These are phyloP conservation scores for Prolemur simus DNA, from an alignment of 2,113 vertebrate genomes.

Conservation along the genomic window DNA sequence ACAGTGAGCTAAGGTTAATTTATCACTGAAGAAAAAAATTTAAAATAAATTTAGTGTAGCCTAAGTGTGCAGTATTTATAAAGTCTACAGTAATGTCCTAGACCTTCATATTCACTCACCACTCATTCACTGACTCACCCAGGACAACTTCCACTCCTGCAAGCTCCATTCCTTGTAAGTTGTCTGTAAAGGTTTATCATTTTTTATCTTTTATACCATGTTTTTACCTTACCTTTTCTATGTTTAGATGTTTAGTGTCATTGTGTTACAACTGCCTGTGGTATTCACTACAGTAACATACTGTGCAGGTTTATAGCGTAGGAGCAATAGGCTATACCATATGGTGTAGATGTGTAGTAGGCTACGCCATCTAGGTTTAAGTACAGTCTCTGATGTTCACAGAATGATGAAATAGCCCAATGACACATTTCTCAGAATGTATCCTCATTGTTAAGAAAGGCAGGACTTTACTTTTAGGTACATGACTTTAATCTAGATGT, in stretches of 20 bases:
- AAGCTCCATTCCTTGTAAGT: not conserved
- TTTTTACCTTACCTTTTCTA: not conserved
- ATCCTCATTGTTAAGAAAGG: not conserved
- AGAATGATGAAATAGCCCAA: not conserved
- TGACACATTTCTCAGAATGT: not conserved
- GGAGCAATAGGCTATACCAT: not conserved
- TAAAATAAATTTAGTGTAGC: not conserved
- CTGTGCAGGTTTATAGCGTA: not conserved
- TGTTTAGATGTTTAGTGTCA: not conserved
- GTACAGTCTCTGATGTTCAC: not conserved
- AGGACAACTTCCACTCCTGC: not conserved
- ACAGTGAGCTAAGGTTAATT: not conserved
- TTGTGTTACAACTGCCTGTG: not conserved
- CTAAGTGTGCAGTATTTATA: not conserved
- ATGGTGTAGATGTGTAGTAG: not conserved
- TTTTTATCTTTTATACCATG: not conserved
- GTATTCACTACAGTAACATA: not conserved
- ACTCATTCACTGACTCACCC: not conserved
- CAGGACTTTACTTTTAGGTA: not conserved
- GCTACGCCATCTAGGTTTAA: not conserved
- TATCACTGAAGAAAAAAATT: not conserved
- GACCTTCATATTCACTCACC: not conserved
- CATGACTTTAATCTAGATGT: not conserved
- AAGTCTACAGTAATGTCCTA: not conserved
- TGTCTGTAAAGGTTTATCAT: too few species aligned